phyloP scores from a whole-genome alignment of 2,113 vertebrate genomes.

The Pseudonaja textilis region DNA sequence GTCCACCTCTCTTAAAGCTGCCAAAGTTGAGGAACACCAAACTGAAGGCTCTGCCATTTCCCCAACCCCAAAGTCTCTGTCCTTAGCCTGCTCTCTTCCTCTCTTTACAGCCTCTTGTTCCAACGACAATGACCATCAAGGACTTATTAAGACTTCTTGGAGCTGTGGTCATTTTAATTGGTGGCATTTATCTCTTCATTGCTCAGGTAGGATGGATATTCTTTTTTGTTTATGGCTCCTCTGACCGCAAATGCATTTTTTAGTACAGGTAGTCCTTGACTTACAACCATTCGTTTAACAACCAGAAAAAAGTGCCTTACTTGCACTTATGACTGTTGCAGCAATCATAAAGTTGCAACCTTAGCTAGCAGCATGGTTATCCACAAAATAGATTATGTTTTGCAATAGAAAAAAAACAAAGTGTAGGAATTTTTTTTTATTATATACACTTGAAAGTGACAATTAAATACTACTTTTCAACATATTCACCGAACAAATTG shows the following conservation, averaged over 20 bases:
- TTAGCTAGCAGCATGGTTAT: too few relatives aligned
- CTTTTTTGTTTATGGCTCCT: neutral
- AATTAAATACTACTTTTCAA: too few relatives aligned
- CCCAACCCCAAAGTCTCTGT: neutral
- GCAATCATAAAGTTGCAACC: too few relatives aligned
- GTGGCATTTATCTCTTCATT: conserved; percentile 80
- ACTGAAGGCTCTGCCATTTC: neutral
- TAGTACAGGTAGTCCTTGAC: neutral
- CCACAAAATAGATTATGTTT: too few relatives aligned
- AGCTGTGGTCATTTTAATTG: conserved; percentile 72
- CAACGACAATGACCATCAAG: conserved; percentile 41
- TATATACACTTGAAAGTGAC: too few relatives aligned
- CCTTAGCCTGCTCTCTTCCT: conserved; percentile 10
- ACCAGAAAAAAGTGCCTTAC: too few relatives aligned
- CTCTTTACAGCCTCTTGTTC: conserved; percentile 65
- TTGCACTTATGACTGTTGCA: too few relatives aligned
- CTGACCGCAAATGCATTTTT: neutral
- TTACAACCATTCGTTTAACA: too few relatives aligned
- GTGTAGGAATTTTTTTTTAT: too few relatives aligned
- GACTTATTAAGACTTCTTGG: conserved; percentile 75
- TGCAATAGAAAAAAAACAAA: too few relatives aligned
- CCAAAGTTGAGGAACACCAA: neutral
- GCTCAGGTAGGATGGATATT: conserved; percentile 75
- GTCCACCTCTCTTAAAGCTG: neutral
- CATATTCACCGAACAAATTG: too few relatives aligned